Conservation (phyloP, 2,113 vertebrate species). For the Catharus bicknelli region DNA sequence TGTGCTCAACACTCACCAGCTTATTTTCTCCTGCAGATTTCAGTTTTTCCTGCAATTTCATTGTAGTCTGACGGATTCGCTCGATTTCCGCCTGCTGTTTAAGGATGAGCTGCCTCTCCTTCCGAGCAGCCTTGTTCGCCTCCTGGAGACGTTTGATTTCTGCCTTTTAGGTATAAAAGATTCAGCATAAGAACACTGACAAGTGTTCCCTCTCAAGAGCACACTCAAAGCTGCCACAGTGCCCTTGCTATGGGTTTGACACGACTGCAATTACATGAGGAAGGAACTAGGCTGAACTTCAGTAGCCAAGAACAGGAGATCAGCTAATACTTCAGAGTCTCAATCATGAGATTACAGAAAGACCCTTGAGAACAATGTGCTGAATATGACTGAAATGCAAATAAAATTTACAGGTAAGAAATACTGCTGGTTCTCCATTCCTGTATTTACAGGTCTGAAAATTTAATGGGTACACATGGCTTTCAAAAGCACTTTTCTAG, state of each 20-base stretch:
- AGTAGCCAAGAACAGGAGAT: not conserved
- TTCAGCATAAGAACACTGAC: not conserved
- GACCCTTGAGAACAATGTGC: not conserved
- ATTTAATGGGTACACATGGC: not conserved
- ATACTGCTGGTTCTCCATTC: not conserved
- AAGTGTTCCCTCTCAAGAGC: not conserved
- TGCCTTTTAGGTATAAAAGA: constrained; percentile 76
- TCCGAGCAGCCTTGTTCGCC: constrained; percentile 92
- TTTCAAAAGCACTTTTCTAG: not conserved
- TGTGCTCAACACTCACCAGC: constrained; percentile 69
- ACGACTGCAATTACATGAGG: not conserved
- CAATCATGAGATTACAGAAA: not conserved
- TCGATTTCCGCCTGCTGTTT: constrained; percentile 97
- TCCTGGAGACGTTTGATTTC: constrained; percentile 97
- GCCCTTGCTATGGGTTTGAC: not conserved
- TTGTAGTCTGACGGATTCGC: constrained; percentile 89
- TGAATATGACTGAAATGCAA: not conserved
- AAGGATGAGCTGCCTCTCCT: constrained; percentile 93
- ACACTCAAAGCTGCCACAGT: not conserved
- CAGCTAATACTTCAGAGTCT: not conserved
- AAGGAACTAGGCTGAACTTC: not conserved
- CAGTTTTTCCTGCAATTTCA: constrained; percentile 90
- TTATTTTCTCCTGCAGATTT: constrained; percentile 84
- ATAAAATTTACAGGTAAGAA: not conserved
- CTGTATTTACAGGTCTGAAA: not conserved